These are phyloP conservation scores for Emydocephalus ijimae DNA, from an alignment of 2,113 vertebrate genomes.

Conservation along the genomic window DNA sequence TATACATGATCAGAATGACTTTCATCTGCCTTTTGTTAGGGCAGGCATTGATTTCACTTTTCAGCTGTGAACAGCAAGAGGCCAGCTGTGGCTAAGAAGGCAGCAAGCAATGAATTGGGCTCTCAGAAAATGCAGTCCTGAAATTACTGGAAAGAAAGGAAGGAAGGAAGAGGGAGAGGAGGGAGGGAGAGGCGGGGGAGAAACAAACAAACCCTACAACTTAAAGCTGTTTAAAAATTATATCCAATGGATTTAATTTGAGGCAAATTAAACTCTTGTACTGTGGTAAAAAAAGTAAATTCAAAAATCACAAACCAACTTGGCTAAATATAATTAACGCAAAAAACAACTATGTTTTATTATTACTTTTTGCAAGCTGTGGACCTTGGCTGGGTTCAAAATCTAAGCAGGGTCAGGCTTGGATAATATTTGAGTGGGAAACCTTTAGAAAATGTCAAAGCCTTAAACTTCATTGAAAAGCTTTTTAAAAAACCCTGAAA, in stretches of 20 bases:
- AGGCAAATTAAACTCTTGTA: conserved; percentile 67
- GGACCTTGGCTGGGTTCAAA: not conserved
- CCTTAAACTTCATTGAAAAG: not conserved
- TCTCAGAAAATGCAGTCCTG: conserved; percentile 66
- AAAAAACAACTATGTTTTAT: not conserved
- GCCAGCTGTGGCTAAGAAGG: conserved; percentile 73
- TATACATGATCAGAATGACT: conserved; percentile 74
- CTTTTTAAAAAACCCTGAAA: not conserved
- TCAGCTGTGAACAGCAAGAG: conserved; percentile 76
- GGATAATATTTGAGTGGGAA: not conserved
- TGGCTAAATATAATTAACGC: conserved; percentile 60
- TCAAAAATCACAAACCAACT: conserved; percentile 69
- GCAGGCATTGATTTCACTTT: conserved; percentile 75
- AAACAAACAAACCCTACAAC: conserved; percentile 1
- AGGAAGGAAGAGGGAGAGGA: no score
- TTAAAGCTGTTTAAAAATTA: conserved; percentile 64
- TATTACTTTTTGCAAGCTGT: not conserved
- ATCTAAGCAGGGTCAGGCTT: not conserved
- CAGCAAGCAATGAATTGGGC: conserved; percentile 62
- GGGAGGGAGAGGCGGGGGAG: not conserved
- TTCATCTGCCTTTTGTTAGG: conserved; percentile 80
- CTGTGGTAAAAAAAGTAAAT: conserved; percentile 65
- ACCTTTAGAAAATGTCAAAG: not conserved
- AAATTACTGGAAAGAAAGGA: conserved; percentile 54
- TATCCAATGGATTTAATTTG: conserved; percentile 61